Evolutionary conservation across 2,113 vertebrate genomes (phyloP).

Genomic region (Oxyura jamaicensis): DNA sequence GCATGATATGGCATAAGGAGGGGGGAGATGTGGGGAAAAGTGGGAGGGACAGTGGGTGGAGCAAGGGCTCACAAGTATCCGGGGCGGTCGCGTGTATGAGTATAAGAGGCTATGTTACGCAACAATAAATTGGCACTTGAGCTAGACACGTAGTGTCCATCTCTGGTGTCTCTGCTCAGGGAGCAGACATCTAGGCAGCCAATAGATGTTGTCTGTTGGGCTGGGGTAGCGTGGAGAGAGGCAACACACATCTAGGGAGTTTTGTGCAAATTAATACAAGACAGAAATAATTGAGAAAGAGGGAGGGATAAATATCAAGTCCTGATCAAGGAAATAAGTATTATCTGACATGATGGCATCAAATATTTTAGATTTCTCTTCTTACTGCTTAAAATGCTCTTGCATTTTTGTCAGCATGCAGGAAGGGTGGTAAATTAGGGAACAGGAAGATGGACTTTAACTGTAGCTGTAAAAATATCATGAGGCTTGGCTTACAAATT

Average conservation of each 20-base stretch:
- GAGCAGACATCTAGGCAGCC: too few species aligned
- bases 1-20: too few species aligned
- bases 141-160: too few species aligned
- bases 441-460: conserved; percentile 23
- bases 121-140: too few species aligned
- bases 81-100: too few species aligned
- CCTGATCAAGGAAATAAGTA: not conserved
- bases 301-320: conserved; percentile 57
- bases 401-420: conserved; percentile 19
- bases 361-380: conserved; percentile 28
- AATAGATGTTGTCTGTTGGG: too few species aligned
- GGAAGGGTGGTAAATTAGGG: conserved; percentile 47
- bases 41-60: too few species aligned
- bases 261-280: conserved; percentile 67
- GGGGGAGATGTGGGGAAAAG: too few species aligned
- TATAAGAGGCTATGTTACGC: too few species aligned
- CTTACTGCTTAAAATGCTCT: conserved; percentile 26
- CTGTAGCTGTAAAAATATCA: conserved; percentile 34
- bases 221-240: too few species aligned
- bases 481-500: conserved; percentile 25
- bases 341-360: conserved; percentile 16
- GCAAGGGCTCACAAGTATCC: too few species aligned
- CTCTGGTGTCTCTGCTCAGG: too few species aligned
- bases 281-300: conserved; percentile 71
- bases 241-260: conserved; percentile 30